Conservation (phyloP, 1,140 invertebrate species). For the Hypsibius dujardini region DNA sequence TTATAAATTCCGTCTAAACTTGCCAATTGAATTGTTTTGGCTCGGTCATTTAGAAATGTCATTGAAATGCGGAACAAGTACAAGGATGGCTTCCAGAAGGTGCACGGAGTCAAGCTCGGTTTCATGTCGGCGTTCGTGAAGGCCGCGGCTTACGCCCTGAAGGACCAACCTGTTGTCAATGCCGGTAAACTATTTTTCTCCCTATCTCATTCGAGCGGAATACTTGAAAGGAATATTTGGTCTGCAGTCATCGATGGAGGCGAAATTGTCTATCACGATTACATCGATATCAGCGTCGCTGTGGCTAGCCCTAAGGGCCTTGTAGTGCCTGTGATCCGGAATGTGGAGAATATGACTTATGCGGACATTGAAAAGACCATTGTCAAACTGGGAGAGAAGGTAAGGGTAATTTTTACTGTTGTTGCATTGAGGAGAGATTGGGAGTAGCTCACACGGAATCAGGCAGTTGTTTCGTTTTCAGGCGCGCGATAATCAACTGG, state of each 20-base stretch:
- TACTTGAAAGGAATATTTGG: no score
- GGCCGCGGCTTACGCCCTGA: slow-evolving; percentile 76
- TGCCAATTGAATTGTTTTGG: slow-evolving; percentile 19
- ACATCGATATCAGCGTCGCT: slow-evolving; percentile 96
- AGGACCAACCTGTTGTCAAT: slow-evolving; percentile 89
- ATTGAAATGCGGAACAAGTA: slow-evolving; percentile 83
- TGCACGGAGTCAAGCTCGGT: slow-evolving; percentile 85
- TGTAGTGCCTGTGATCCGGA: slow-evolving; percentile 89
- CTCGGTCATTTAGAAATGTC: slow-evolving; percentile 46
- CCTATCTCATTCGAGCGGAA: no score
- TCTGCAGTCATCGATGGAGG: slow-evolving; percentile 68
- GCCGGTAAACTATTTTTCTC: slow-evolving; percentile 38
- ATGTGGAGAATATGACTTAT: slow-evolving; percentile 87
- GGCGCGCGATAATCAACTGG: slow-evolving; percentile 49
- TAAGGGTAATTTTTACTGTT: no score
- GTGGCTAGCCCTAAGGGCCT: slow-evolving; percentile 98
- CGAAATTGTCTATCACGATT: slow-evolving; percentile 93
- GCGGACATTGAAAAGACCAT: slow-evolving; percentile 86
- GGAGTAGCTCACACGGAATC: no score
- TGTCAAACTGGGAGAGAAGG: slow-evolving; percentile 78
- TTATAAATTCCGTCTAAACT: not conserved
- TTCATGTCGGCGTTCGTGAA: slow-evolving; percentile 98
- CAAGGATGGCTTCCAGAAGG: slow-evolving; percentile 70
- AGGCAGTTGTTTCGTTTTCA: slow-evolving; percentile 24
- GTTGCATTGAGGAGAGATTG: no score